phyloP scores from a whole-genome alignment of 2,113 vertebrate genomes.

The Ploceus nigricollis region DNA sequence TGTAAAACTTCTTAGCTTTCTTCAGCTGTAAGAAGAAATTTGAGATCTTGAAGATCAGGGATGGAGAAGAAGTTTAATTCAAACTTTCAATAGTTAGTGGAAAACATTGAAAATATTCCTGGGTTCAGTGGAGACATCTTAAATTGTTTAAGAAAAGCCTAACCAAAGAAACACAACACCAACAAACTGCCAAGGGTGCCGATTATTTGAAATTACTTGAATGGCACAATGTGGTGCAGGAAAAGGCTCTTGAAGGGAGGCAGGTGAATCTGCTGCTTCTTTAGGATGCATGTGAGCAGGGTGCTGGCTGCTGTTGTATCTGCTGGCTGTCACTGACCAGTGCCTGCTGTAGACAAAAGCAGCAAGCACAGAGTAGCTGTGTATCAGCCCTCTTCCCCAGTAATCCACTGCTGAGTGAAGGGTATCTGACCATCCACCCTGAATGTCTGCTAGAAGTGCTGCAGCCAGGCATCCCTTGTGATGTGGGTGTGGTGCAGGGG shows the following conservation, averaged over 20 bases:
- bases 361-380: neutral
- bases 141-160: neutral
- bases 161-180: neutral
- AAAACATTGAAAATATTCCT: neutral
- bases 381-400: neutral
- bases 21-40: neutral
- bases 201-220: neutral
- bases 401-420: neutral
- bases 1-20: neutral
- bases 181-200: neutral
- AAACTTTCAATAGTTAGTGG: neutral
- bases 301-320: neutral
- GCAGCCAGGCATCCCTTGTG: neutral
- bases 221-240: neutral
- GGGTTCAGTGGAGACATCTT: neutral
- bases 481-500: neutral
- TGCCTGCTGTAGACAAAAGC: neutral
- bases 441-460: neutral
- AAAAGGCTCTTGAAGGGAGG: neutral
- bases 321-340: neutral
- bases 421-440: neutral
- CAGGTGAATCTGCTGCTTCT: neutral
- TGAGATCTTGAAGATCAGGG: neutral
- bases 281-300: accelerated
- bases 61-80: neutral